These are phyloP conservation scores for Pelecanoides urinatrix DNA, from an alignment of 2,113 vertebrate species.

Conservation along the genomic window DNA sequence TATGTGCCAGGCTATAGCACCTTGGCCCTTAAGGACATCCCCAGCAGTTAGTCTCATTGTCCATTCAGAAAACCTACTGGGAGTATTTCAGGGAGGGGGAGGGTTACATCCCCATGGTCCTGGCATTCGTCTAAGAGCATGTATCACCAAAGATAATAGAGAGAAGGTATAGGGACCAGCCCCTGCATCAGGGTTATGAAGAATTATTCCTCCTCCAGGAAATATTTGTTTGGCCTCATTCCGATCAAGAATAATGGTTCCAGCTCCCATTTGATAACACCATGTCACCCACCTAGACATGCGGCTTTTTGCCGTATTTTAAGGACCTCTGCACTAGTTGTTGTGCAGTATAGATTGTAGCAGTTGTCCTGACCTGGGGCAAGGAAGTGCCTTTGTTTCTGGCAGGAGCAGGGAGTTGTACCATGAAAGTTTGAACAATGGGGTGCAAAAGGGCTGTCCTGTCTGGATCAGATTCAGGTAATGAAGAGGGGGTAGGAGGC, in stretches of 20 bases:
- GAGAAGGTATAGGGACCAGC: not conserved
- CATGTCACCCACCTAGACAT: not conserved
- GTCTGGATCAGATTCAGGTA: not conserved
- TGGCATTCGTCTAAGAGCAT: not conserved
- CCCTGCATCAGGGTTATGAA: not conserved
- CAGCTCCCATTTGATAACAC: not conserved
- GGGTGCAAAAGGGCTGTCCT: not conserved
- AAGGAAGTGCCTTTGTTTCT: not conserved
- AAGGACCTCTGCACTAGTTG: not conserved
- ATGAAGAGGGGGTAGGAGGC: accelerated
- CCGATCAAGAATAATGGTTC: not conserved
- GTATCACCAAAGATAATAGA: not conserved
- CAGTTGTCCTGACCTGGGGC: accelerated
- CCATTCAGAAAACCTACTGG: not conserved
- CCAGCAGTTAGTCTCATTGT: not conserved
- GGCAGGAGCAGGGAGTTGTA: not conserved
- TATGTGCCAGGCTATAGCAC: not conserved
- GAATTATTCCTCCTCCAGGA: not conserved
- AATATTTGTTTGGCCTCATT: not conserved
- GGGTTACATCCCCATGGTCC: not conserved
- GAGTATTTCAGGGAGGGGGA: not conserved
- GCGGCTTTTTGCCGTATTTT: not conserved
- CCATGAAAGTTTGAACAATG: accelerated
- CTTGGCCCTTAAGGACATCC: not conserved
- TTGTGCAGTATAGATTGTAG: not conserved